phyloP scores from a whole-genome alignment of 2,888 invertebrate species.

The Harpagoxenus sublaevis region DNA sequence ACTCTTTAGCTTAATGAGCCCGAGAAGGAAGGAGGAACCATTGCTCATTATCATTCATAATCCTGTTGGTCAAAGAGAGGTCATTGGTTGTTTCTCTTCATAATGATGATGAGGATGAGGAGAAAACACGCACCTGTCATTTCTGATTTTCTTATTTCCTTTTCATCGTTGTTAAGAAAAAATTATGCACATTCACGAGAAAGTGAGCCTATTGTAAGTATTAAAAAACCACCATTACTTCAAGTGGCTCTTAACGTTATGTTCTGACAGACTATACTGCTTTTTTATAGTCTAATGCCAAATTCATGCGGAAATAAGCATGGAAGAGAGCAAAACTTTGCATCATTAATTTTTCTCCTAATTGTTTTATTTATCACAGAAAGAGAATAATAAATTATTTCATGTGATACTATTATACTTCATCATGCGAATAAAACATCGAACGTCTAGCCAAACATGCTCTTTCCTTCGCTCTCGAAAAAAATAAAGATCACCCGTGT shows the following conservation, averaged over 20 bases:
- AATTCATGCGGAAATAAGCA: background rate
- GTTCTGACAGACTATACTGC: background rate
- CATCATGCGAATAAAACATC: conserved; percentile 28
- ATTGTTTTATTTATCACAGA: background rate
- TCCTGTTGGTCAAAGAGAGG: conserved; percentile 45
- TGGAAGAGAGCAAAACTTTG: background rate
- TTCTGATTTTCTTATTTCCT: conserved; percentile 2
- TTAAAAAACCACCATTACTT: background rate
- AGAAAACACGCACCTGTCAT: conserved; percentile 62
- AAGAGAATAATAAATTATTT: conserved; percentile 11
- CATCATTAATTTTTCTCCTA: background rate
- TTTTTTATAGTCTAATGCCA: background rate
- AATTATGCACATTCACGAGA: background rate
- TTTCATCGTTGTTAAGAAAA: conserved; percentile 23
- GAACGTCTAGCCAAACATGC: background rate
- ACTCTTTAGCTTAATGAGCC: conserved; percentile 27
- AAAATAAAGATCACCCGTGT: conserved; percentile 43
- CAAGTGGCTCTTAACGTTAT: background rate
- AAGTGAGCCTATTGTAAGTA: background rate
- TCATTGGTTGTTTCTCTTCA: conserved; percentile 36
- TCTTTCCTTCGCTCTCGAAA: conserved; percentile 34
- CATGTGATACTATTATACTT: background rate
- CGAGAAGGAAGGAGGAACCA: conserved; percentile 36
- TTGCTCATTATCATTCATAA: conserved; percentile 51
- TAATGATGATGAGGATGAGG: conserved; percentile 59